Evolutionary conservation across 2,797 vertebrate genomes (phyloP).

Genomic region (Calcarius lapponicus): DNA sequence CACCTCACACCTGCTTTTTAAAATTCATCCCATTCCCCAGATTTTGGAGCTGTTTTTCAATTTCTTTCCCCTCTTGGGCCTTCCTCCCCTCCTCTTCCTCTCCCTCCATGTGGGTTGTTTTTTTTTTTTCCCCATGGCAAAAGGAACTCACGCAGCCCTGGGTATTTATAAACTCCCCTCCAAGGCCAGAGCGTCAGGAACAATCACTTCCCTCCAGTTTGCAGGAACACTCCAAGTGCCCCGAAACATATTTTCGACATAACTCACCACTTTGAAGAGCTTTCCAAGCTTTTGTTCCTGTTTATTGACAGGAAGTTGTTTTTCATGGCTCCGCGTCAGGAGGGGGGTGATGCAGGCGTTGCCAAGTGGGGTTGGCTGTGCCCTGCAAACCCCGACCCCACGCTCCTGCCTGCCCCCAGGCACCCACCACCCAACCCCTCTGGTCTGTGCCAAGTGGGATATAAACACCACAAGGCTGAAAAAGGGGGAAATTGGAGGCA

Average conservation of each 20-base stretch:
- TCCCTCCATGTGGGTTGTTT: neutral
- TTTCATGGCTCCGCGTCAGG: constrained; percentile 49
- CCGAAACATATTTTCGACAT: constrained; percentile 70
- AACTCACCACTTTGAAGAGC: constrained; percentile 79
- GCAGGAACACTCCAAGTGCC: constrained; percentile 67
- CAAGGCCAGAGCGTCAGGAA: constrained; percentile 12
- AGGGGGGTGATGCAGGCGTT: neutral
- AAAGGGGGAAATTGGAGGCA: neutral
- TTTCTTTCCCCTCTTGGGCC: neutral
- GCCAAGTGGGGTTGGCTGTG: constrained; percentile 27
- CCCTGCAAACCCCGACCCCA: neutral
- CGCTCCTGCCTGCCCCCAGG: neutral
- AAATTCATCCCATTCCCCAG: neutral
- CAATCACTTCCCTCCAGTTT: constrained; percentile 40
- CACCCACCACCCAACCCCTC: neutral
- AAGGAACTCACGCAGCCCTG: neutral
- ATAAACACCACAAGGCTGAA: neutral
- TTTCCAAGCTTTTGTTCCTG: constrained; percentile 77
- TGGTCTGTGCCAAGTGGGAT: neutral
- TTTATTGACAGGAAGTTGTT: constrained; percentile 82
- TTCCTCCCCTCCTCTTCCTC: neutral
- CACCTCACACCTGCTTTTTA: neutral
- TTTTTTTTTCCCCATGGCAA: neutral
- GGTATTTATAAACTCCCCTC: constrained; percentile 67
- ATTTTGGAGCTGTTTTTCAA: neutral